Conservation (phyloP, 2,888 invertebrate genomes). For the Balanococcus diminutus region DNA sequence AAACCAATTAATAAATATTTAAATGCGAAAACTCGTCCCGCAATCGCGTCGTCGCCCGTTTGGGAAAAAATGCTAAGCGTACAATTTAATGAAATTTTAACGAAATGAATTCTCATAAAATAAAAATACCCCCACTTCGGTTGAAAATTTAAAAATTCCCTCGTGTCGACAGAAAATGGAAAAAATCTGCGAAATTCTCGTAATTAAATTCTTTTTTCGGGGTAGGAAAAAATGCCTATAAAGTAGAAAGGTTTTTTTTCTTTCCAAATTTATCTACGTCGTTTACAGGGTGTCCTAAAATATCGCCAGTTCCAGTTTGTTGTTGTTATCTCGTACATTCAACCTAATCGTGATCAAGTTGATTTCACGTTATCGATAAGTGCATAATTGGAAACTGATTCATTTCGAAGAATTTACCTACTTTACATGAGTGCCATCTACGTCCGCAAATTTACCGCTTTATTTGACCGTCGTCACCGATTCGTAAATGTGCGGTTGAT, state of each 20-base stretch:
- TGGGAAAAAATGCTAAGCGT: neutral
- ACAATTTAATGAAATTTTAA: constrained; percentile 15
- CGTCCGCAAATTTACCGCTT: neutral
- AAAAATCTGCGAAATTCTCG: neutral
- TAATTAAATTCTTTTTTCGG: constrained; percentile 22
- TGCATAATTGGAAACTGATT: neutral
- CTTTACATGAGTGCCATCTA: neutral
- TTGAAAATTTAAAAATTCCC: neutral
- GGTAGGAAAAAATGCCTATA: neutral
- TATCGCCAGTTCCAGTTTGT: neutral
- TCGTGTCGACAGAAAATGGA: neutral
- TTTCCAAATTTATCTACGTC: neutral
- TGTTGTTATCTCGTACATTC: neutral
- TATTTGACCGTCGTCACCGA: neutral
- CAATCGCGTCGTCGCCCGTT: neutral
- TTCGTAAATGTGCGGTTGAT: neutral
- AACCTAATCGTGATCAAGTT: neutral
- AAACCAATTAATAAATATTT: constrained; percentile 40
- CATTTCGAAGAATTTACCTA: neutral
- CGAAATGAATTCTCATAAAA: neutral
- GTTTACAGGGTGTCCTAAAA: neutral
- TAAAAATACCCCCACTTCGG: neutral
- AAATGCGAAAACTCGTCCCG: constrained; percentile 18
- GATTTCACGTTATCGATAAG: neutral
- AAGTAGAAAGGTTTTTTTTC: neutral